Evolutionary conservation across 2,888 invertebrate genomes (phyloP).

Genomic region (Elysia crispata): DNA sequence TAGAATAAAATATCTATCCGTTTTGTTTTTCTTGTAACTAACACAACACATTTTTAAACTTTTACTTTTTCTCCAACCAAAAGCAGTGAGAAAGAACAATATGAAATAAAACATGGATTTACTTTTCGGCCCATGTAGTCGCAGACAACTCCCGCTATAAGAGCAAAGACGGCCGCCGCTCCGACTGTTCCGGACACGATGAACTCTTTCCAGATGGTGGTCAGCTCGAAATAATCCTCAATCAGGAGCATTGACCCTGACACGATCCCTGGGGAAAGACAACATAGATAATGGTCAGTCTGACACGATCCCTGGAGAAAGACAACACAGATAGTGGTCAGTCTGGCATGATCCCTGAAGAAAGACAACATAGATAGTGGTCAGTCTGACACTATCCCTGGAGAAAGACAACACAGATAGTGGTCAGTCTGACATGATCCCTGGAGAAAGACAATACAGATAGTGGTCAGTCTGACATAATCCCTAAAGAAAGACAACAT

Average conservation of each 20-base stretch:
- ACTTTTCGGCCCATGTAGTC: slow-evolving; percentile 78
- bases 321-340: slow-evolving; percentile 75
- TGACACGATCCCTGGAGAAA: slow-evolving; percentile 79
- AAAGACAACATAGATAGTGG: slow-evolving; percentile 72
- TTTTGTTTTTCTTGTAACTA: no score
- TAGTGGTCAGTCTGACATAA: no score
- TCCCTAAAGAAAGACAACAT: no score
- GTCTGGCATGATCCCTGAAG: slow-evolving; percentile 79
- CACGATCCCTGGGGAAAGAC: slow-evolving; percentile 79
- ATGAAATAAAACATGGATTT: no score
- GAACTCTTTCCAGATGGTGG: slow-evolving; percentile 78
- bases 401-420: slow-evolving; percentile 57
- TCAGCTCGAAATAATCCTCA: slow-evolving; percentile 76
- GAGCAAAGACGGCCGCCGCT: slow-evolving; percentile 77
- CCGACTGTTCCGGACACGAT: slow-evolving; percentile 79
- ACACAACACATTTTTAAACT: no score
- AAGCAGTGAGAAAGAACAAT: no score
- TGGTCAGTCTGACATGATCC: no score
- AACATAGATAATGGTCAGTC: slow-evolving; percentile 75
- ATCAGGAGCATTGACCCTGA: slow-evolving; percentile 79
- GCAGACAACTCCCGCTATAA: slow-evolving; percentile 77
- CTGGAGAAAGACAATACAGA: no score
- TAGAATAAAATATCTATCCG: no score
- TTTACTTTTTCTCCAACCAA: no score
- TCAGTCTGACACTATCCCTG: slow-evolving; percentile 80